phyloP scores from a whole-genome alignment of 2,888 invertebrate species.

The Piscicola geometra region DNA sequence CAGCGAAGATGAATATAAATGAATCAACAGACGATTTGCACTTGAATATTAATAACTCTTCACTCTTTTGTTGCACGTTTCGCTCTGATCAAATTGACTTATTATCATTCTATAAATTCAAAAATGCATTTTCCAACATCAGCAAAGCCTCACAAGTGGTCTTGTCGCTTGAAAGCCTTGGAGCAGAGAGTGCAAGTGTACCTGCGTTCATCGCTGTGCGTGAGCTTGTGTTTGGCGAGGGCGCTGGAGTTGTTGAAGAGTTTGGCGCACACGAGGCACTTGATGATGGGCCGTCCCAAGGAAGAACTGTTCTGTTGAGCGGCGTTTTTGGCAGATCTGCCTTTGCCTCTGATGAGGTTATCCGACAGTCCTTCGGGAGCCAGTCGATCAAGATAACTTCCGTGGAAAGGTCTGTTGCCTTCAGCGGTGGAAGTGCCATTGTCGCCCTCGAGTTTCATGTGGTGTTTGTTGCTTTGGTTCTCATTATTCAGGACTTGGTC shows the following conservation, averaged over 20 bases:
- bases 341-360: constrained; percentile 60
- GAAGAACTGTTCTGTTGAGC: neutral
- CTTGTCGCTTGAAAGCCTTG: constrained; percentile 96
- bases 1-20: neutral
- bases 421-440: neutral
- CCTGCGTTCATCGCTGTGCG: constrained; percentile 94
- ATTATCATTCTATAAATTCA: no score
- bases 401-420: neutral
- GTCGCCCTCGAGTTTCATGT: no score
- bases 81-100: no score
- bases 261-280: constrained; percentile 83
- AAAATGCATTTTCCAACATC: no score
- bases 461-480: no score
- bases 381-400: no score
- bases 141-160: constrained; percentile 80
- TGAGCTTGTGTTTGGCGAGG: constrained; percentile 76
- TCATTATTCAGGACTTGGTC: no score
- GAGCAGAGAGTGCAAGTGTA: constrained; percentile 91
- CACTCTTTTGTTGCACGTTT: no score
- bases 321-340: constrained; percentile 68
- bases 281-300: constrained; percentile 31
- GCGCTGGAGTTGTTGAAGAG: constrained; percentile 95
- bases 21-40: no score
- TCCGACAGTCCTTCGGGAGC: no score
- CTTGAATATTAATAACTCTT: no score